Evolutionary conservation across 92 coral and sea anemone genomes (phyloP).

Genomic region (Bergia sp.): DNA sequence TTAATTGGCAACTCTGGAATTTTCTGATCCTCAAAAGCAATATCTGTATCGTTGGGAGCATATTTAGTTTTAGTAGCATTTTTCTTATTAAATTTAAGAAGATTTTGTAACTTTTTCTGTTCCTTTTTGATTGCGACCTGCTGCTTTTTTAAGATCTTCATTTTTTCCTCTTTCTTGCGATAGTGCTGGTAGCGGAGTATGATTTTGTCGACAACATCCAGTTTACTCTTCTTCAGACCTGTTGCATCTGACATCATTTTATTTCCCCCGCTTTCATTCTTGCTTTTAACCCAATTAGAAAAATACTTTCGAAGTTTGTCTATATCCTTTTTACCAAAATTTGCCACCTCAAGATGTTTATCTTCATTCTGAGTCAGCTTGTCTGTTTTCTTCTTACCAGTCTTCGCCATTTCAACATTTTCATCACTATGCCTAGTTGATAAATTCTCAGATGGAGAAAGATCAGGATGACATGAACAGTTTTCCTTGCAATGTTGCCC

Average conservation of each 20-base stretch:
- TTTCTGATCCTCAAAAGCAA: slow-evolving; percentile 28
- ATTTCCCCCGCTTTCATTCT: not conserved
- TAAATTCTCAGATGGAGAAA: slow-evolving; percentile 21
- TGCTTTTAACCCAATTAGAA: slow-evolving; percentile 57
- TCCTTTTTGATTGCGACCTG: slow-evolving; percentile 57
- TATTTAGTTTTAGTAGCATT: not conserved
- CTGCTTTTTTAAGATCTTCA: slow-evolving; percentile 51
- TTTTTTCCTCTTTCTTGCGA: slow-evolving; percentile 59
- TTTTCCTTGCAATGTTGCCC: slow-evolving; percentile 63
- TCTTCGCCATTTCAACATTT: not conserved
- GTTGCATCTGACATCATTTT: not conserved
- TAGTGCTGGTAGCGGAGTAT: slow-evolving; percentile 70
- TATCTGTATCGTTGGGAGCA: not conserved
- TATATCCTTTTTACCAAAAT: slow-evolving; percentile 41
- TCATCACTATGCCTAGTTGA: not conserved
- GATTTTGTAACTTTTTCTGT: slow-evolving; percentile 45
- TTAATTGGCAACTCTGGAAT: no score
- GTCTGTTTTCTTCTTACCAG: slow-evolving; percentile 37
- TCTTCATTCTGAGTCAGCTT: not conserved
- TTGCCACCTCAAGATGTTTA: not conserved
- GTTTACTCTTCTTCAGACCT: not conserved
- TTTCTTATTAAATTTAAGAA: not conserved
- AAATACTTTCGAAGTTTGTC: slow-evolving; percentile 45
- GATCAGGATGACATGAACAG: slow-evolving; percentile 67
- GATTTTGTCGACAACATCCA: slow-evolving; percentile 67